Evolutionary conservation across 2,113 vertebrate genomes (phyloP).

Genomic region (Menidia beryllina): DNA sequence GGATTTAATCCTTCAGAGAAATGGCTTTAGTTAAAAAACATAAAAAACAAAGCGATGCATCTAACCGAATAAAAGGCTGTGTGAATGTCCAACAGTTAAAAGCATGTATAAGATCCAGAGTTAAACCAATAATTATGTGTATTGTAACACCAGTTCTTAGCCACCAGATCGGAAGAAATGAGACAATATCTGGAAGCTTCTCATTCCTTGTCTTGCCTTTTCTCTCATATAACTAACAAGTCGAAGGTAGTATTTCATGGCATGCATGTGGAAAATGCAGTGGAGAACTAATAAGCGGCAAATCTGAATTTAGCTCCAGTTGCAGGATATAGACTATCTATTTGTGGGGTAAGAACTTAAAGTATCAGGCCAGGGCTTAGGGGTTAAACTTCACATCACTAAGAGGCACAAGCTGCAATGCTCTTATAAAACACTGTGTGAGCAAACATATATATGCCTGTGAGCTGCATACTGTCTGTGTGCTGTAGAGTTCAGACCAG

Average conservation of each 20-base stretch:
- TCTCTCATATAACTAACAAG: slow-evolving; percentile 47
- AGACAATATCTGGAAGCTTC: slow-evolving; percentile 38
- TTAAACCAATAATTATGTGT: slow-evolving; percentile 41
- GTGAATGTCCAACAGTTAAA: not conserved
- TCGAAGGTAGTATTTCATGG: slow-evolving; percentile 47
- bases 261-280: slow-evolving; percentile 60
- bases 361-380: no score
- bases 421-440: not conserved
- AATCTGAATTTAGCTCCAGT: not conserved
- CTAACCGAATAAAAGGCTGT: not conserved
- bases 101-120: slow-evolving; percentile 30
- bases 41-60: slow-evolving; percentile 21
- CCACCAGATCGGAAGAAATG: not conserved
- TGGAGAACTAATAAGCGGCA: slow-evolving; percentile 40
- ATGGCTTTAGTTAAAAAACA: slow-evolving; percentile 18
- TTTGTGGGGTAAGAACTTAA: no score
- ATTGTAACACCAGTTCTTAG: no score
- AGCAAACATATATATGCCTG: slow-evolving; percentile 20
- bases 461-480: slow-evolving; percentile 31
- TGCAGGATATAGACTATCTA: no score
- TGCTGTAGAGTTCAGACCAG: slow-evolving; percentile 67
- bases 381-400: no score
- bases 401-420: not conserved
- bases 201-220: slow-evolving; percentile 3
- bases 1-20: slow-evolving; percentile 18